These are phyloP conservation scores for Xylophagus ater DNA, from an alignment of 2,888 invertebrate species.

Conservation along the genomic window DNA sequence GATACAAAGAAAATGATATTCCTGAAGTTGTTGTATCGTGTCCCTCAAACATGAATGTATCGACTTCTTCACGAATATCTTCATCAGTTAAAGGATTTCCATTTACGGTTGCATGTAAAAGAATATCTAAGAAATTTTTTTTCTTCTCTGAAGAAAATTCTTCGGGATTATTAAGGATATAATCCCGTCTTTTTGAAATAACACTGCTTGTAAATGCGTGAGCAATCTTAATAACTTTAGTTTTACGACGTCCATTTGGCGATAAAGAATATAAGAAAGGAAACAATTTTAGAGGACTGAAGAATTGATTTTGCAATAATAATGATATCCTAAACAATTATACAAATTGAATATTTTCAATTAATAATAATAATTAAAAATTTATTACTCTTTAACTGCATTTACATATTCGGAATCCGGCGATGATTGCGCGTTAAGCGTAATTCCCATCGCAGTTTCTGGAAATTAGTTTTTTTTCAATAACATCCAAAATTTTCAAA, in stretches of 20 bases:
- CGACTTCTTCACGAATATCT: constrained; percentile 4
- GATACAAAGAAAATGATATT: constrained; percentile 10
- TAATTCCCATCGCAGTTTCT: constrained; percentile 6
- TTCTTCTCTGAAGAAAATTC: background rate
- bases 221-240: constrained; percentile 2
- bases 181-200: constrained; percentile 4
- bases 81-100: background rate
- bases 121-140: background rate
- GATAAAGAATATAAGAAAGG: constrained; percentile 4
- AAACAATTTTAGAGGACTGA: constrained; percentile 3
- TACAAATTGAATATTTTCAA: no score
- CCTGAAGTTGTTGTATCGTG: constrained; percentile 12
- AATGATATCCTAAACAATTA: constrained; percentile 6
- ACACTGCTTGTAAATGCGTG: constrained; percentile 8
- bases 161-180: background rate
- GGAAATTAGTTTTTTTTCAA: background rate
- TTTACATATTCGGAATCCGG: constrained; percentile 3
- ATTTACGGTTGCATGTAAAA: background rate
- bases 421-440: constrained; percentile 2
- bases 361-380: no score
- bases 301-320: constrained; percentile 6
- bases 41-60: constrained; percentile 7
- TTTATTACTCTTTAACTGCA: constrained; percentile 4
- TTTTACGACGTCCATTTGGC: constrained; percentile 1
- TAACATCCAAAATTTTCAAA: background rate